Evolutionary conservation across 2,797 vertebrate genomes (phyloP).

Genomic region (Ateles fusciceps): DNA sequence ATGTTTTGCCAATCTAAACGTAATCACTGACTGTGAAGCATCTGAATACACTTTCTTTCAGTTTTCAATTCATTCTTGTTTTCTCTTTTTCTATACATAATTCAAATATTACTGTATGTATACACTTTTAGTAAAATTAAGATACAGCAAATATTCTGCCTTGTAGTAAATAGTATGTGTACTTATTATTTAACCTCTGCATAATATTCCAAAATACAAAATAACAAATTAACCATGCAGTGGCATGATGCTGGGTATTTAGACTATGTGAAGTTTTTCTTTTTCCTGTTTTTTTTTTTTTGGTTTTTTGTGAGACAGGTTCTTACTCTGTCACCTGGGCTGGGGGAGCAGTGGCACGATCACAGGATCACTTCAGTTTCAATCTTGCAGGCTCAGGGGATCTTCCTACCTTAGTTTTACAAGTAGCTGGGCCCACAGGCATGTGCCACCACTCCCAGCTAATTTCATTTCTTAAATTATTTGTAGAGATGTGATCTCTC

Average conservation of each 20-base stretch:
- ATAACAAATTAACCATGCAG: background rate
- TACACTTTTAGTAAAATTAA: constrained; percentile 2
- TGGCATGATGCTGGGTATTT: background rate
- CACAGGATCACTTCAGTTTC: background rate
- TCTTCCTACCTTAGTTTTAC: background rate
- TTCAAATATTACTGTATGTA: background rate
- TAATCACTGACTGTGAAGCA: background rate
- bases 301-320: background rate
- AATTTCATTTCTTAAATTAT: background rate
- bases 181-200: background rate
- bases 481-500: background rate
- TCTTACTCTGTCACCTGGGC: background rate
- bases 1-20: background rate
- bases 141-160: background rate
- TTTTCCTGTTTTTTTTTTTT: background rate
- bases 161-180: background rate
- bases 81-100: background rate
- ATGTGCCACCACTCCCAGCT: background rate
- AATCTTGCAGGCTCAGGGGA: background rate
- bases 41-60: background rate
- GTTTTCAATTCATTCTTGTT: background rate
- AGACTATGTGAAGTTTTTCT: background rate
- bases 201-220: constrained; percentile 11
- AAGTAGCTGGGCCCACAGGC: background rate
- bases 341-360: background rate